Evolutionary conservation across 2,113 vertebrate species (phyloP).

Genomic region (Varanus komodoensis): DNA sequence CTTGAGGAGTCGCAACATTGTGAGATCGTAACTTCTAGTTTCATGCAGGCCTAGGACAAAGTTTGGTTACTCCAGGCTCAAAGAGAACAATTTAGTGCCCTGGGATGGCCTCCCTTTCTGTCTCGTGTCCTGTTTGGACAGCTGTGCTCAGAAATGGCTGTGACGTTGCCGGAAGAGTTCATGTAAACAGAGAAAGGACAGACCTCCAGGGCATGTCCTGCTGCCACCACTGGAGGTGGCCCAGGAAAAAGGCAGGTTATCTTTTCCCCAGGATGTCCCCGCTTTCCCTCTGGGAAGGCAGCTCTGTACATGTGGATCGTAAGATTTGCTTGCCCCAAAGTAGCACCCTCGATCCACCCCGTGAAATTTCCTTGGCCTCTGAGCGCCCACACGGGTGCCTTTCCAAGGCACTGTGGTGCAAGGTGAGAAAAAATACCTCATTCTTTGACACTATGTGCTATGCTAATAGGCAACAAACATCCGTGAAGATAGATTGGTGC

Average conservation of each 20-base stretch:
- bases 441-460: background rate
- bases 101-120: background rate
- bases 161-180: background rate
- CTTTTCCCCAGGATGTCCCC: background rate
- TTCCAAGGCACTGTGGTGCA: background rate
- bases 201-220: background rate
- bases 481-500: too few species aligned
- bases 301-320: background rate
- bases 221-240: background rate
- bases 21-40: background rate
- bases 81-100: rapidly evolving
- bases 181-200: background rate
- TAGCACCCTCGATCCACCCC: background rate
- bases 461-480: too few species aligned
- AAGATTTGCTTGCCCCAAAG: background rate
- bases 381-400: background rate
- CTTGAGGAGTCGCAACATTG: background rate
- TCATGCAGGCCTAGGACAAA: background rate
- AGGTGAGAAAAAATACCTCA: too few species aligned
- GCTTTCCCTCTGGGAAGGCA: background rate
- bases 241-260: background rate
- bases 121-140: constrained; percentile 2
- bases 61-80: background rate
- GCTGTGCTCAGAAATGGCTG: constrained; percentile 24
- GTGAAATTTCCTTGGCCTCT: background rate